Base-by-base conservation (phyloP, 2,888 invertebrate species). In the Drosophila colorata region DNA sequence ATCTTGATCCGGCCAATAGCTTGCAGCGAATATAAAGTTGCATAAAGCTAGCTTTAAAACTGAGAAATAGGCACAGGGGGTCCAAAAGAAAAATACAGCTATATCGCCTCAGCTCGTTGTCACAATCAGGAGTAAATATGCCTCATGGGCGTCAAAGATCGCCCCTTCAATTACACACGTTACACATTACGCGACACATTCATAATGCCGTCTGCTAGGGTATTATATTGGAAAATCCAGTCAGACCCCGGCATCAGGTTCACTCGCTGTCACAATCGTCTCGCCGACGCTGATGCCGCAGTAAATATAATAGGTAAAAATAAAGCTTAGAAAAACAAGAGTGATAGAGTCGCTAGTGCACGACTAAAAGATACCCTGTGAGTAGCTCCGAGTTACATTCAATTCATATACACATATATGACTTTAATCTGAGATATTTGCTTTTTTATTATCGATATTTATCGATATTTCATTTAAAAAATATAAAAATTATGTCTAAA, bases 201-300 rank as follows among this genome's bases (percentile, higher is more conserved):
- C 33, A 4, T 4, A 4, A 33, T 11, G 13, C 13, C 13, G 13
- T 13, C 33, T 4, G 33, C 13, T 11, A 33, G 33, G 33, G 33
- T 33, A 33, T 33, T 13, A 13, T 41, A 40, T 59, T 52, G 57
- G 9, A 51, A 64, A 69, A 57, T 31, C 48, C 66, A 58, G 58
- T 33, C 68, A 55, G 68, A 73, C 67, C 35, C 57, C 47, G 43
- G 53, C 52, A 37, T 52, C 52, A 43, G 52, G 35, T 52, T 52
- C 37, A 20, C 25, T 25, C 35, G 23, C 33, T 8, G 41, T 57
- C 52, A 44, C 48, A 44, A 81, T 80, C 78, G 84, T 80, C 85
- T 84, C 74, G 81, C 74, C 84, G 65, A 77, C 78, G 80, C 74
- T 74, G 75, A 70, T 78, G 60, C 74, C 61, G 79, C 80, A 78